phyloP scores from a whole-genome alignment of 2,113 vertebrate genomes.

The Halichoeres trimaculatus region DNA sequence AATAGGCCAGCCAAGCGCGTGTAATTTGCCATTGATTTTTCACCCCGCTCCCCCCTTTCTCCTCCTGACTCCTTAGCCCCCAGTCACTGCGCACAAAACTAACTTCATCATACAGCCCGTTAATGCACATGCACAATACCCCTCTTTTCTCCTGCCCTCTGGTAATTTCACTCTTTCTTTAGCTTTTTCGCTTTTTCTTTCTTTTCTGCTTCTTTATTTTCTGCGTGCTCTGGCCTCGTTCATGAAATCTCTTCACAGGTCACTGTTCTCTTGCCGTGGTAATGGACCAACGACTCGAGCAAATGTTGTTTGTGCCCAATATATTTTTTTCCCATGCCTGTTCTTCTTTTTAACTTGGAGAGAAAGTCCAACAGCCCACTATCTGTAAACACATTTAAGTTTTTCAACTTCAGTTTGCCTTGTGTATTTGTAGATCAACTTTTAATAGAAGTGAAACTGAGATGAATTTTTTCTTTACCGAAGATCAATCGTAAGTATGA shows the following conservation, averaged over 20 bases:
- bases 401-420: background rate
- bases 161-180: slow-evolving; percentile 84
- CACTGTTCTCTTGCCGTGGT: slow-evolving; percentile 77
- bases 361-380: background rate
- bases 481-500: background rate
- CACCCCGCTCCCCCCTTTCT: slow-evolving; percentile 60
- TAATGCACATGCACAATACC: slow-evolving; percentile 89
- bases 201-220: slow-evolving; percentile 61
- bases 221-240: slow-evolving; percentile 31
- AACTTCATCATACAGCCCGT: slow-evolving; percentile 88
- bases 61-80: slow-evolving; percentile 89
- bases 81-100: slow-evolving; percentile 89
- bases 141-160: slow-evolving; percentile 85
- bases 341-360: slow-evolving; percentile 11
- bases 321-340: slow-evolving; percentile 4
- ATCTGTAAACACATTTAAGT: background rate
- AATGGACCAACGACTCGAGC: slow-evolving; percentile 59
- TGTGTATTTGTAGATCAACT: background rate
- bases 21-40: slow-evolving; percentile 97
- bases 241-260: slow-evolving; percentile 88
- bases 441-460: background rate
- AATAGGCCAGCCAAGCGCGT: slow-evolving; percentile 89
- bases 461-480: background rate
- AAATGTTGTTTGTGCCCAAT: slow-evolving; percentile 40
- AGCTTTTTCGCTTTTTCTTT: slow-evolving; percentile 54